Percentiles rank a stretch among this genome's conserved stretches.
These are phyloP conservation scores for Calephelis perditalis DNA, from an alignment of 2,888 invertebrate species.

Conservation along the genomic window DNA sequence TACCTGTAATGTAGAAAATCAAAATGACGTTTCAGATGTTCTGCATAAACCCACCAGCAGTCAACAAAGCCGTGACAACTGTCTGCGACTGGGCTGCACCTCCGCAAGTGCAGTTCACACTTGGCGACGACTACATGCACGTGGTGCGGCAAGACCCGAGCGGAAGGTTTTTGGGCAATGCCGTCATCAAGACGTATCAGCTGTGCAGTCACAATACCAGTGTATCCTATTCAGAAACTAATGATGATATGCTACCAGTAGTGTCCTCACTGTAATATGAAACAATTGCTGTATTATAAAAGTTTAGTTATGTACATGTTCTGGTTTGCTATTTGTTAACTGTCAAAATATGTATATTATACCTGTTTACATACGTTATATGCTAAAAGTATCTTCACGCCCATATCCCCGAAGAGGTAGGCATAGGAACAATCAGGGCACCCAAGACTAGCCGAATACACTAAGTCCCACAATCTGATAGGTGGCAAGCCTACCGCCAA, in stretches of 20 bases:
- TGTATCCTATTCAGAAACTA: too few relatives aligned
- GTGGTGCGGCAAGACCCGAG: slow-evolving; percentile 56
- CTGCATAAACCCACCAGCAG: slow-evolving; percentile 53
- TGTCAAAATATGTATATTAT: too few relatives aligned
- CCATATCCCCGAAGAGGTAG: too few relatives aligned
- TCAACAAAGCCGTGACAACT: slow-evolving; percentile 49
- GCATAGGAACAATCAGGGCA: too few relatives aligned
- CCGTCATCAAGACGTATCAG: slow-evolving; percentile 57
- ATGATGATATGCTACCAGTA: background rate
- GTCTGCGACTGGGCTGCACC: slow-evolving; percentile 66
- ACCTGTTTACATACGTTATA: too few relatives aligned
- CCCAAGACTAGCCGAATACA: too few relatives aligned
- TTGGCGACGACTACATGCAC: slow-evolving; percentile 59
- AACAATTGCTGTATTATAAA: too few relatives aligned
- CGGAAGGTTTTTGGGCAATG: slow-evolving; percentile 50
- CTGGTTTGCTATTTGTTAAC: too few relatives aligned
- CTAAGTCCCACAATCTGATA: too few relatives aligned
- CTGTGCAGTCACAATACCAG: slow-evolving; percentile 50
- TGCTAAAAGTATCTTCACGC: too few relatives aligned
- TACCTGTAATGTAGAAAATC: background rate
- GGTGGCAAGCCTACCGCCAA: too few relatives aligned
- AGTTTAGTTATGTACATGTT: too few relatives aligned
- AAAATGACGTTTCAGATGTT: slow-evolving; percentile 45
- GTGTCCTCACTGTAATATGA: background rate
- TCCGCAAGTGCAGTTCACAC: slow-evolving; percentile 55